Percentiles rank a stretch among this genome's conserved stretches.
Conservation (phyloP, 2,888 invertebrate species). For the Drosophila histrio region DNA sequence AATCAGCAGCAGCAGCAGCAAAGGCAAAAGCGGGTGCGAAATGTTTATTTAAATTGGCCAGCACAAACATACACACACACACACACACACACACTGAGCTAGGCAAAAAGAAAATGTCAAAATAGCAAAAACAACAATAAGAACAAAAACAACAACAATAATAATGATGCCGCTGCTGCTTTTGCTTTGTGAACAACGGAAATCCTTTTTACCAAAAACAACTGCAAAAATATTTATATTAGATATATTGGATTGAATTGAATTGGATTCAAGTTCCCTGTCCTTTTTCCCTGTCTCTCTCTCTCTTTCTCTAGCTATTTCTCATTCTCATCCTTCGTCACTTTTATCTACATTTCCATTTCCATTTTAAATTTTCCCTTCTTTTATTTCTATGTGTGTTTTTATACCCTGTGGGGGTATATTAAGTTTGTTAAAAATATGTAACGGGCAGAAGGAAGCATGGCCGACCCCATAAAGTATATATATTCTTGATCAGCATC, state of each 20-base stretch:
- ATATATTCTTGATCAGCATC: too few relatives aligned
- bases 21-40: conserved; percentile 65
- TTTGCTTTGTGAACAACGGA: conserved; percentile 61
- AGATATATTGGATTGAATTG: conserved; percentile 73
- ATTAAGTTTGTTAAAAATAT: too few relatives aligned
- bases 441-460: too few relatives aligned
- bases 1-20: conserved; percentile 61
- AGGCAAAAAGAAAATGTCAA: conserved; percentile 61
- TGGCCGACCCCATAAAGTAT: too few relatives aligned
- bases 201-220: conserved; percentile 73
- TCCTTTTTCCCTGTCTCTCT: neutral
- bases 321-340: neutral
- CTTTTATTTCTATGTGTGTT: conserved; percentile 2
- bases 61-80: conserved; percentile 51
- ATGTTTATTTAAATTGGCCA: conserved; percentile 78
- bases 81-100: conserved; percentile 9
- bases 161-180: conserved; percentile 11
- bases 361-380: conserved; percentile 19
- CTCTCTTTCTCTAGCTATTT: neutral
- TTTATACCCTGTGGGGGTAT: too few relatives aligned
- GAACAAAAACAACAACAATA: conserved; percentile 47
- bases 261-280: conserved; percentile 21
- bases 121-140: conserved; percentile 48
- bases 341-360: conserved; percentile 30
- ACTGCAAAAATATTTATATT: conserved; percentile 78